A percentile compares a stretch with the other conserved stretches of the same genome.
Conservation (phyloP, 2,797 vertebrate genomes). For the Gymnopithys bicolor region DNA sequence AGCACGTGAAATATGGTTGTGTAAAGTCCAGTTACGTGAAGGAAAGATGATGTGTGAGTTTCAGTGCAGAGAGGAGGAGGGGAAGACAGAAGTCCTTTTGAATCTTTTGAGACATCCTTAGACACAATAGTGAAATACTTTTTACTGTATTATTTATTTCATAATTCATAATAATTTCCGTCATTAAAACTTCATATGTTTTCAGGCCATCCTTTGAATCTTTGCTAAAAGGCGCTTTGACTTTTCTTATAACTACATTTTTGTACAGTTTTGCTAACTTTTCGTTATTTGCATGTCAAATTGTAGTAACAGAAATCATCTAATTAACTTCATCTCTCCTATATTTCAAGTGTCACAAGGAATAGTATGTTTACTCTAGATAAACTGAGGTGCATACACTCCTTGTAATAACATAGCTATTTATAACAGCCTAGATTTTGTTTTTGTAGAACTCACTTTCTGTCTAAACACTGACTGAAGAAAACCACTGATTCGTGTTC, state of each 20-base stretch:
- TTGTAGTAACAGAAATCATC: not conserved
- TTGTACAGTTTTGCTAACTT: not conserved
- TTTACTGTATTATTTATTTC: not conserved
- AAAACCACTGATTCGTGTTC: not conserved
- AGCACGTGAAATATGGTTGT: not conserved
- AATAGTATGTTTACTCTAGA: not conserved
- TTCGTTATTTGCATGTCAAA: not conserved
- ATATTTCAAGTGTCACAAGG: not conserved
- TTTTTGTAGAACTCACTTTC: not conserved
- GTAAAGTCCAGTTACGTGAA: not conserved
- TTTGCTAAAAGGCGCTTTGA: not conserved
- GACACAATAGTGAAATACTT: not conserved
- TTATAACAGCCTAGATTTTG: not conserved
- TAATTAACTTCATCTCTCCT: not conserved
- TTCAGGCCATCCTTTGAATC: not conserved
- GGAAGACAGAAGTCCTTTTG: not conserved
- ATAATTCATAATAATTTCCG: not conserved
- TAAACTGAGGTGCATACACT: not conserved
- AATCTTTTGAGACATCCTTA: not conserved
- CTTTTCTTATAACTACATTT: not conserved
- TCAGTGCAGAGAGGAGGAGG: not conserved
- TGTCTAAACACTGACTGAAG: not conserved
- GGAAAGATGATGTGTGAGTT: not conserved
- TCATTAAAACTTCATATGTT: not conserved
- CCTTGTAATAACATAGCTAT: not conserved